phyloP scores from a whole-genome alignment of 2,113 vertebrate genomes.

The Anolis carolinensis region DNA sequence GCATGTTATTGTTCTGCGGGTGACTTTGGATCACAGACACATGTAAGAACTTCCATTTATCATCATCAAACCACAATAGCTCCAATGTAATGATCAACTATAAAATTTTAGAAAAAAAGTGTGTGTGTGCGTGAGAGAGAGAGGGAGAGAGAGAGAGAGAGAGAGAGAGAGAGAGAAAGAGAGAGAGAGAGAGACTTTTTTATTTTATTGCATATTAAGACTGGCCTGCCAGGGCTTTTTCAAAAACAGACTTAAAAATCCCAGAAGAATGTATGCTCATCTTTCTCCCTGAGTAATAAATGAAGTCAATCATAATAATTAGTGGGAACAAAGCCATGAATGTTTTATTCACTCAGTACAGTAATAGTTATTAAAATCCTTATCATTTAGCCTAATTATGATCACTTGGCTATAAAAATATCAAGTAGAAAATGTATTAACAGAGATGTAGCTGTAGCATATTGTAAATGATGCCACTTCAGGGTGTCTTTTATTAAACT shows the following conservation, averaged over 20 bases:
- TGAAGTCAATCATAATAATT: fast-evolving
- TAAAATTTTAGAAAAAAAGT: not conserved
- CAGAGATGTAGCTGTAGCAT: fast-evolving
- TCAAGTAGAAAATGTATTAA: not conserved
- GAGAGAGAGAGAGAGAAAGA: not conserved
- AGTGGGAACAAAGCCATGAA: not conserved
- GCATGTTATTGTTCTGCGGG: no score
- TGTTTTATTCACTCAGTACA: not conserved
- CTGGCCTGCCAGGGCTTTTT: not conserved
- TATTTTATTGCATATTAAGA: not conserved
- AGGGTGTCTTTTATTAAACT: not conserved
- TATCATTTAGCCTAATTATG: not conserved
- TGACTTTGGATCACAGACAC: no score
- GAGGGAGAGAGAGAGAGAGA: not conserved
- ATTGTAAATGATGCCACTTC: not conserved
- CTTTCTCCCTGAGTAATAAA: not conserved
- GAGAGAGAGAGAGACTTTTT: not conserved
- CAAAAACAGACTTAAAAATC: not conserved
- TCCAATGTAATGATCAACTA: not conserved
- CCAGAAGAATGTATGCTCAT: not conserved
- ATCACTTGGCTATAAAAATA: not conserved
- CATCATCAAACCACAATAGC: no score
- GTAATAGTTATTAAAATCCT: not conserved
- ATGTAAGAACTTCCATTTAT: no score
- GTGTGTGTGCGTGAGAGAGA: conserved; percentile 1